A percentile compares a stretch with the other conserved stretches of the same genome.
These are phyloP conservation scores for Lamellibrachia columna DNA, from an alignment of 2,888 invertebrate genomes.

Conservation along the genomic window DNA sequence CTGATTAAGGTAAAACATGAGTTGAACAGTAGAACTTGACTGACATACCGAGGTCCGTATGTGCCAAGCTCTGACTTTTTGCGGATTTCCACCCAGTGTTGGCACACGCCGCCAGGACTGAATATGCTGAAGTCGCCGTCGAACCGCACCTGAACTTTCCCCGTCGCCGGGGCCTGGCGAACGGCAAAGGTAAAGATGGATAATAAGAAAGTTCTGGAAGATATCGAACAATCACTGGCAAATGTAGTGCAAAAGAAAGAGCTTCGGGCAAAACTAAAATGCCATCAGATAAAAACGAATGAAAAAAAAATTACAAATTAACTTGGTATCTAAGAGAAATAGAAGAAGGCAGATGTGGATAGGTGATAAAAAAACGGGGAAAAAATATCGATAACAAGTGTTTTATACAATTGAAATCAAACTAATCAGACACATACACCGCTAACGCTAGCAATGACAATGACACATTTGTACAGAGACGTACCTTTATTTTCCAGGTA, in stretches of 20 bases:
- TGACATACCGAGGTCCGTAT: constrained; percentile 32
- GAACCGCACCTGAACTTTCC: constrained; percentile 30
- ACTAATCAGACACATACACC: too few relatives aligned
- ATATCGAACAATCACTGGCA: not conserved
- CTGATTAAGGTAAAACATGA: too few relatives aligned
- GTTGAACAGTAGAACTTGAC: not conserved
- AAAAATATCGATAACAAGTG: too few relatives aligned
- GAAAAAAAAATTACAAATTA: too few relatives aligned
- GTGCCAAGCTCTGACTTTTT: constrained; percentile 26
- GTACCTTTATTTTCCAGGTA: not conserved
- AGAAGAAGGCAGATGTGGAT: too few relatives aligned
- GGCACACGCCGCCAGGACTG: constrained; percentile 26
- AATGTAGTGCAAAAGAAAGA: too few relatives aligned
- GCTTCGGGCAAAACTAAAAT: too few relatives aligned
- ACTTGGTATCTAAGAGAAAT: too few relatives aligned
- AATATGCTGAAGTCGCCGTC: constrained; percentile 34
- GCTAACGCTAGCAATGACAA: not conserved
- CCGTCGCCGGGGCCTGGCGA: constrained; percentile 24
- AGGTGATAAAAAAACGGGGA: too few relatives aligned
- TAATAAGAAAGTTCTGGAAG: not conserved
- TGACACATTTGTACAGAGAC: not conserved
- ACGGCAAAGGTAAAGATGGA: not conserved
- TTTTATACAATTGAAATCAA: too few relatives aligned
- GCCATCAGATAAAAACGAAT: too few relatives aligned
- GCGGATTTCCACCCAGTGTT: constrained; percentile 37